phyloP scores from a whole-genome alignment of 2,113 vertebrate genomes.

The Laterallus jamaicensis region DNA sequence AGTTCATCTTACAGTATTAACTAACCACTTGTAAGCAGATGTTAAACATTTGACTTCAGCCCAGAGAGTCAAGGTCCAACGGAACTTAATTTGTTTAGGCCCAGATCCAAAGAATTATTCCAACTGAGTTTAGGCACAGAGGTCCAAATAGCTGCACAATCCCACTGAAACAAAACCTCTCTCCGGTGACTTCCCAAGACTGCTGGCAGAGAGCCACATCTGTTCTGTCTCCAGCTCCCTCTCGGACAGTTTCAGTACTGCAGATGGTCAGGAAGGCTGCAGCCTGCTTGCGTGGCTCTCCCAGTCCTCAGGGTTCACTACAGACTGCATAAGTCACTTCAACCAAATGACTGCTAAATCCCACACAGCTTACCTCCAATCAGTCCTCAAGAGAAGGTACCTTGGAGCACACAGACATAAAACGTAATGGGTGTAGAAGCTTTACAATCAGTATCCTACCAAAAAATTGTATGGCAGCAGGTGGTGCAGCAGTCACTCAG shows the following conservation, averaged over 20 bases:
- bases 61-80: constrained; percentile 30
- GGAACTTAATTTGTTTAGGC: constrained; percentile 1
- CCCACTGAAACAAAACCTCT: not conserved
- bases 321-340: not conserved
- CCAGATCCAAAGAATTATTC: not conserved
- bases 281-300: not conserved
- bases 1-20: not conserved
- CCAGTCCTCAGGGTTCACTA: fast-evolving
- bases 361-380: fast-evolving
- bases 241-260: not conserved
- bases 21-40: not conserved
- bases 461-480: not conserved
- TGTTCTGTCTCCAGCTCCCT: not conserved
- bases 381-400: not conserved
- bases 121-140: not conserved
- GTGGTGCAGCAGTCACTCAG: not conserved
- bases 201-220: not conserved
- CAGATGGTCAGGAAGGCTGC: not conserved
- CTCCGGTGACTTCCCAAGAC: not conserved
- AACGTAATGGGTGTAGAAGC: not conserved
- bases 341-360: not conserved
- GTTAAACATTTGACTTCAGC: constrained; percentile 42
- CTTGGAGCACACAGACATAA: not conserved
- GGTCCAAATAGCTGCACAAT: not conserved
- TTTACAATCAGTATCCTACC: not conserved